Base-by-base conservation (phyloP, 2,888 invertebrate species). In the Cataglyphis rosenhaueri region DNA sequence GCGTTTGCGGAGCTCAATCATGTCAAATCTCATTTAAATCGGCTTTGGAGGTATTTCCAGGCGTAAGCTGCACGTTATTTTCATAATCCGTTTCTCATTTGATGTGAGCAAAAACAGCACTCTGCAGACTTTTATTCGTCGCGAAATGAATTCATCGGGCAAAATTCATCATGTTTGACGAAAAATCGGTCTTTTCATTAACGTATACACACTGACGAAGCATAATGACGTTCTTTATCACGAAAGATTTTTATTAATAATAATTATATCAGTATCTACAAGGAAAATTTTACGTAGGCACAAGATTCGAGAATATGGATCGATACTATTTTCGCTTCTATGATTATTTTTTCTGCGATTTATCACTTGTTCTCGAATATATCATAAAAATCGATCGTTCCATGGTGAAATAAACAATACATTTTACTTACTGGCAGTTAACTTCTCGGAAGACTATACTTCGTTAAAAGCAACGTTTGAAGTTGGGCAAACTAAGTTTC, bases 31-130 rank as follows among this genome's bases (percentile, higher is more conserved):
- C 78, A 65, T 76, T 75, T 64, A 64, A 65, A 82, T 82, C 79
- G 44, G 68, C 59, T 81, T 82, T 81, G 35, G 57, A 59, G 55
- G 32, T 64, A 76, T 65, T 41, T 73, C 18, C 38, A 41, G n/a
- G 35, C 79, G 5, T 59, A 65, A 78, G 59, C 57, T 57, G 66
- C 32, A 41, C 48, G 48, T 44, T 35, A 81, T 83, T 83, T 83
- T 81, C 81, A 83, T 83, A 83, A 83, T 83, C 71, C 71, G 44
- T 64, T 83, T 83, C 64, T 55, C 71, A 81, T 38, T 81, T 70
- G 61, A 65, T 41, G 57, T 44, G 32, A 3, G 32, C 59, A 48
- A 48, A 71, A 78, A 75, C 52, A 62, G 29, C 38, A 29, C 10
- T 48, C 55, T 44, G 41, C 75, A 73, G 29, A 78, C 38, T 76